A percentile compares a stretch with the other conserved stretches of the same genome.
Conservation (phyloP, 2,797 vertebrate genomes). For the Florisuga fusca region DNA sequence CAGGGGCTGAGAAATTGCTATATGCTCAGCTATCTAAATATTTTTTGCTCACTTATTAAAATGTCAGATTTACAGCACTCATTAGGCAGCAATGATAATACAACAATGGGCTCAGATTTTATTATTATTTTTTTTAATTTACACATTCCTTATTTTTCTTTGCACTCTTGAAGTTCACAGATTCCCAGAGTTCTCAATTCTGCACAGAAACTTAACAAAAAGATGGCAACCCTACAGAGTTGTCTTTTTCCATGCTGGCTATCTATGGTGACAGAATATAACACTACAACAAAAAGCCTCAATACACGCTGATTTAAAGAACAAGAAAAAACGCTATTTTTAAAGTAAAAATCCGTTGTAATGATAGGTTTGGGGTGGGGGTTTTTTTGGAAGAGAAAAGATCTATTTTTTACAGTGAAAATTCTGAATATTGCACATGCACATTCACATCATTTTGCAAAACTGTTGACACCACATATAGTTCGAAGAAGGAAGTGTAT, state of each 20-base stretch:
- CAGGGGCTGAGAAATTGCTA: rapidly evolving
- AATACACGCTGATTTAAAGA: not conserved
- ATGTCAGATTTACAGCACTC: not conserved
- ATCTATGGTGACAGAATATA: not conserved
- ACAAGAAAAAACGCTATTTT: conserved; percentile 43
- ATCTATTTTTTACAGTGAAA: not conserved
- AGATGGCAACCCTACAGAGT: not conserved
- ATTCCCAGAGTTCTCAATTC: not conserved
- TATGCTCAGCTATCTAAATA: not conserved
- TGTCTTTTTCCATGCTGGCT: not conserved
- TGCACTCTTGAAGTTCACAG: not conserved
- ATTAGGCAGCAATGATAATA: not conserved
- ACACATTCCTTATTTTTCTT: not conserved
- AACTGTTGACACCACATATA: conserved; percentile 61
- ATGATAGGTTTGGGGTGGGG: not conserved
- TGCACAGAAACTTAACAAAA: not conserved
- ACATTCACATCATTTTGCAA: conserved; percentile 39
- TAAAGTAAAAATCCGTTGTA: conserved; percentile 49
- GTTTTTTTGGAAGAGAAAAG: not conserved
- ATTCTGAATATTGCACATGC: not conserved
- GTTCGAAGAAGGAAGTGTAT: too few species aligned
- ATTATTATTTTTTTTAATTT: not conserved
- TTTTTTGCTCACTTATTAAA: not conserved
- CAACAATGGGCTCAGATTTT: not conserved
- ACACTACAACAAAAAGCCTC: not conserved